Evolutionary conservation across 2,888 invertebrate species (phyloP), one percentile per base, ranked within the genome.

Genomic region (Pandemis cinnamomeana): DNA sequence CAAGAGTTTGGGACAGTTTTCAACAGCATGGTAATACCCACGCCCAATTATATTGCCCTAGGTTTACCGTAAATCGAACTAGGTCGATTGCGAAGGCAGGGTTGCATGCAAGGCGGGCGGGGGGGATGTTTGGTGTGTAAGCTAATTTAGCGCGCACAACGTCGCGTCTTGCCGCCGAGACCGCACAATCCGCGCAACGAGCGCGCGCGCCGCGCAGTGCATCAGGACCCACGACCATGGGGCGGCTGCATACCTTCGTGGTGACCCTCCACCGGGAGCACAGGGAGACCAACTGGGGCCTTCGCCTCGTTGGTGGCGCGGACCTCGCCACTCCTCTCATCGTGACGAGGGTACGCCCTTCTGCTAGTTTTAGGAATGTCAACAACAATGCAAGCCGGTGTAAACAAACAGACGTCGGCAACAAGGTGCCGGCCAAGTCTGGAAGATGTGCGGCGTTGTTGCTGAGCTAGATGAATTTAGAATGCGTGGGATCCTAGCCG

Each of bases 301-400:
- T 98, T 83, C 96, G 98, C 83, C 95, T 98, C 81, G 97, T 97
- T 79, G 98, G 98, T 82, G 98, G 98, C 82, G 95, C 97, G 79
- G 98, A 98, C 95, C 95, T 98, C 84, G 96, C 97, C 86, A 96
- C 97, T 69, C 98, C 98, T 77, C 95, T 98, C 87, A 96, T 98
- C 90, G 96, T 98, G 89, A 98, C 98, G 80, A 96, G 97, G 96
- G 98, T 98, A 96, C 87, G 86, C 80, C 81, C 79, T 79, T 75
- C 66, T 36, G 27, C 2, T 62, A 58, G 64, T 61, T 53, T 71
- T 61, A 58, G 75, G 74, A 61, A 71, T 77, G 75, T 71, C 79
- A 79, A 81, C 79, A 78, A 81, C 79, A 80, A 76, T 68, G 72
- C 62, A 55, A 70, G 83, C 86, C 89, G 88, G 86, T 89, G 88